phyloP scores from a whole-genome alignment of 2,113 vertebrate genomes.

The Pedionomus torquatus region DNA sequence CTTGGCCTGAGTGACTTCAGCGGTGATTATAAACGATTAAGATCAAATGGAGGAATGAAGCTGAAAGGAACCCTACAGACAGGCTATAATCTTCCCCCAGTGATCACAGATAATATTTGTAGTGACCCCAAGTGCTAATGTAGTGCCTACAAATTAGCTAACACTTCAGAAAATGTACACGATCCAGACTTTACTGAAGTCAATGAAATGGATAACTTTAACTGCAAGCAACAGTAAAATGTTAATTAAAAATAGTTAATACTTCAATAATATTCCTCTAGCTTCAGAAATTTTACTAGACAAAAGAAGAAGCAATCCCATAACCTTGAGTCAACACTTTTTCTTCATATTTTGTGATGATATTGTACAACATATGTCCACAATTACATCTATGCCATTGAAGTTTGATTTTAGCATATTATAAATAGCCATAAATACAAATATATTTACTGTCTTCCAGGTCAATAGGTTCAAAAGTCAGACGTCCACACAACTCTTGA shows the following conservation, averaged over 20 bases:
- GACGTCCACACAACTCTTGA: background rate
- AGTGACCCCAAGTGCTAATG: background rate
- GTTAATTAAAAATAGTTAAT: background rate
- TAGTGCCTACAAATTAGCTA: background rate
- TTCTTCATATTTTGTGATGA: background rate
- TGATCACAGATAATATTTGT: background rate
- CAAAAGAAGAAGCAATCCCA: background rate
- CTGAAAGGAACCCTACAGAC: background rate
- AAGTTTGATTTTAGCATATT: background rate
- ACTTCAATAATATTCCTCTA: background rate
- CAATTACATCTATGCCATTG: background rate
- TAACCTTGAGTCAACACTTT: background rate
- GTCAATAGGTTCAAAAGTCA: constrained; percentile 21
- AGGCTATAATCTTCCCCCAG: background rate
- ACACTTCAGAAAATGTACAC: background rate
- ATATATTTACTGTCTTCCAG: background rate
- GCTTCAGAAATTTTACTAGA: background rate
- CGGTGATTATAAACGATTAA: background rate
- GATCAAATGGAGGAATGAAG: background rate
- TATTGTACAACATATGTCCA: background rate
- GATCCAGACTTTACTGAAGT: background rate
- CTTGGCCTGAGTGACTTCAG: background rate
- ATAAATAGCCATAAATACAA: background rate
- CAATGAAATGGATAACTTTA: background rate
- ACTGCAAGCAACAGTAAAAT: background rate